Percentiles rank a stretch among this genome's conserved stretches.
These are phyloP conservation scores for Setipinna tenuifilis DNA, from an alignment of 2,797 vertebrate species.

Conservation along the genomic window DNA sequence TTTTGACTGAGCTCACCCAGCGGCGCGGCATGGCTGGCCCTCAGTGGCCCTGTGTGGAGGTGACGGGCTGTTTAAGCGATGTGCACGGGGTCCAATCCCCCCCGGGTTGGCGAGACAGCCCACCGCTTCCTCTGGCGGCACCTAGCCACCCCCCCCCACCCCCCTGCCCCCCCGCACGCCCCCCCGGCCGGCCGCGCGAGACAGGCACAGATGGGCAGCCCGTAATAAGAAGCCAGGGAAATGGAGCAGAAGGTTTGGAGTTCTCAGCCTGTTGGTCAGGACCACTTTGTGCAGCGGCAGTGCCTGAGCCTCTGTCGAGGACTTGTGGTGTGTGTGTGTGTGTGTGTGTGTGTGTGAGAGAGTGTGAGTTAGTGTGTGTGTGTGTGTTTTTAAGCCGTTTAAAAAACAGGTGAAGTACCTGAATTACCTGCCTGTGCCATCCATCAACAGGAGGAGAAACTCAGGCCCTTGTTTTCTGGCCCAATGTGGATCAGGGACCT, in stretches of 20 bases:
- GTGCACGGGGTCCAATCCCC: background rate
- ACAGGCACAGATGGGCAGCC: slow-evolving; percentile 2
- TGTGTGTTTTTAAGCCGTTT: no score
- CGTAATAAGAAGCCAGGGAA: background rate
- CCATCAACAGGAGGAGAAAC: background rate
- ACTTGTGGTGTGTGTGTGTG: background rate
- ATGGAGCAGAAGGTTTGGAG: slow-evolving; percentile 8
- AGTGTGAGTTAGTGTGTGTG: no score
- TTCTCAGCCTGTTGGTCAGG: background rate
- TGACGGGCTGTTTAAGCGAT: background rate
- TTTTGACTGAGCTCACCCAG: background rate
- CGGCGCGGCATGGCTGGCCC: background rate
- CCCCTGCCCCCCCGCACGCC: background rate
- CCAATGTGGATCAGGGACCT: background rate
- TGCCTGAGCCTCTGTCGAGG: background rate
- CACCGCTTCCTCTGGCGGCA: no score
- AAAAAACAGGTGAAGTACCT: slow-evolving; percentile 3
- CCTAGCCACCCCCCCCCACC: background rate
- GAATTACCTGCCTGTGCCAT: background rate
- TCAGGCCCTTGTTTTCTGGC: background rate
- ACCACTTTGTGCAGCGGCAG: background rate
- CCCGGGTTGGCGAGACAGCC: background rate
- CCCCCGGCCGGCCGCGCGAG: background rate
- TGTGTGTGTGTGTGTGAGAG: no score
- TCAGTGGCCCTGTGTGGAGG: background rate